Base-by-base conservation (phyloP, 2,113 vertebrate species). In the Odobenus rosmarus region DNA sequence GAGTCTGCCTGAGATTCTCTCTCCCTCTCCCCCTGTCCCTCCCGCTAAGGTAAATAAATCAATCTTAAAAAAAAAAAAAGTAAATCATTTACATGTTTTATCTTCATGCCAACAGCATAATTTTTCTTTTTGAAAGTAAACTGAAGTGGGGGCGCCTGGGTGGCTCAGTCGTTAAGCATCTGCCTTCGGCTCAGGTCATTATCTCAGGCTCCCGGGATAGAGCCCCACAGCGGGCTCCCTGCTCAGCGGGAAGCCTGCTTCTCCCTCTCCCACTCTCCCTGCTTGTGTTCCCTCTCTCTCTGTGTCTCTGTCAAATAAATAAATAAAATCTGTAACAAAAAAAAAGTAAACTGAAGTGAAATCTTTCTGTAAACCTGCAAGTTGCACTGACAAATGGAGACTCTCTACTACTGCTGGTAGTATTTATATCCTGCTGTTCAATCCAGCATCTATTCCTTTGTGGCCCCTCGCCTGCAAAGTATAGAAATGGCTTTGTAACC, bases 121-220 rank as follows among this genome's bases (percentile, higher is more conserved):
- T 51, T 62, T 88, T 83, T 88, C 62, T 69, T 61, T 96, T 81
- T 85, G 1, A 93, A 95, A 92, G 19, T 55, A 59, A 94, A 82
- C 42, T 21, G 33, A 59, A 46, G 18, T 39, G 36, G 39, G 39
- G 39, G 39, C 39, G 3, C 39, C 39, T 39, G 39, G 39, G 39
- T 39, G 39, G 39, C 39, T 39, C 39, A 39, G 39, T 39, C 39
- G 39, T 39, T 39, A 39, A 39, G 39, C 39, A 39, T 39, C 39
- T 39, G 39, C 39, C 39, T 39, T 39, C 39, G 39, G 39, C 39
- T 39, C 39, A 39, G 39, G 39, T 39, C 39, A 39, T 39, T 3
- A 39, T 39, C 39, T 39, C 39, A 39, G 39, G 39, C 39, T 39
- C 39, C 39, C 4, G 3, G 39, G 39, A 39, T 39, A 0, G 39